Percentiles rank a stretch among this genome's conserved stretches.
These are phyloP conservation scores for Hypocryptadius cinnamomeus DNA, from an alignment of 2,113 vertebrate genomes.

Conservation along the genomic window DNA sequence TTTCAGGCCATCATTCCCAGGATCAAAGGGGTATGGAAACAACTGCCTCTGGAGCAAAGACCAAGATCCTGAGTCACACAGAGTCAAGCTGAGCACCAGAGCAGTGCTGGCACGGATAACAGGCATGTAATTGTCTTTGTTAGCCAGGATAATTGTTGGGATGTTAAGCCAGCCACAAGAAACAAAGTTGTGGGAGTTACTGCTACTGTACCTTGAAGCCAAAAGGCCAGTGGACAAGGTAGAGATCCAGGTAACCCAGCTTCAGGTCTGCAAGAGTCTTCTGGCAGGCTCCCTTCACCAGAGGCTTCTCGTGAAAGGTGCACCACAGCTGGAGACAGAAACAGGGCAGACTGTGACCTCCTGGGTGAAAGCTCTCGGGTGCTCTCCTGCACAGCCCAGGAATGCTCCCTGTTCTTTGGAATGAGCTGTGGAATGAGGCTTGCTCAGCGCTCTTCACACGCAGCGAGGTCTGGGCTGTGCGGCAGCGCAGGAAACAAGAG, in stretches of 20 bases:
- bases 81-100: neutral
- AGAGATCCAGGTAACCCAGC: constrained; percentile 89
- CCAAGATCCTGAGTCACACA: neutral
- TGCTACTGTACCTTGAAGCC: constrained; percentile 81
- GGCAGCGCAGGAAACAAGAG: neutral
- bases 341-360: neutral
- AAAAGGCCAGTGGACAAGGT: constrained; percentile 90
- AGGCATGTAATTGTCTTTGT: neutral
- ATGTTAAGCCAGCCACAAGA: neutral
- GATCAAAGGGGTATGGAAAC: neutral
- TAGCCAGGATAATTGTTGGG: neutral
- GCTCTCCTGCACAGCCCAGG: neutral
- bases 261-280: constrained; percentile 83
- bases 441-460: neutral
- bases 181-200: neutral
- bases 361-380: neutral
- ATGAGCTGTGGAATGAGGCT: accelerated
- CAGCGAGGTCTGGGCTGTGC: too few species aligned
- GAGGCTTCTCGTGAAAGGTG: constrained; percentile 78
- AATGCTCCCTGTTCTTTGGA: neutral
- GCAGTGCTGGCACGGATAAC: neutral
- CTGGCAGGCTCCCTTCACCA: constrained; percentile 81
- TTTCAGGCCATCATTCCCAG: neutral
- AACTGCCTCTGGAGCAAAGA: neutral
- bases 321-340: constrained; percentile 80